A percentile compares a stretch with the other conserved stretches of the same genome.
These are phyloP conservation scores for Pelecanus crispus DNA, from an alignment of 2,113 vertebrate genomes.

Conservation along the genomic window DNA sequence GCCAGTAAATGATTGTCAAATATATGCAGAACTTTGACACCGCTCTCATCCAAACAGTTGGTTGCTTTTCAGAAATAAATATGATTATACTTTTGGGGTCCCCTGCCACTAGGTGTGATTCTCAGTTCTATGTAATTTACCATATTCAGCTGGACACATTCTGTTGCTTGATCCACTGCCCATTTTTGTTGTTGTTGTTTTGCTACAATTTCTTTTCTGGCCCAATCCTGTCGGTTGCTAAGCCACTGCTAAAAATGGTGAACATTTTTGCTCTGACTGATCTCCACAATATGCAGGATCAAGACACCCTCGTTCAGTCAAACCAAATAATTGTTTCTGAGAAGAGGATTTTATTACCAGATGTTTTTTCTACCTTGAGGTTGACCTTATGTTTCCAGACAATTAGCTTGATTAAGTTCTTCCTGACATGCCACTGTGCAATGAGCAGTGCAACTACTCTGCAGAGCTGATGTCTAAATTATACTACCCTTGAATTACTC, in stretches of 20 bases:
- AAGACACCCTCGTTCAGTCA: neutral
- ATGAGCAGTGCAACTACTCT: neutral
- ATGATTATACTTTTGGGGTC: neutral
- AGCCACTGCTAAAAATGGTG: neutral
- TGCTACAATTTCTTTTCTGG: neutral
- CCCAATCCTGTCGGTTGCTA: neutral
- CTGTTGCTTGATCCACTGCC: neutral
- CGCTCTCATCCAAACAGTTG: conserved; percentile 2
- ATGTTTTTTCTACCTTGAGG: neutral
- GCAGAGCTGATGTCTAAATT: neutral
- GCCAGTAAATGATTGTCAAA: conserved; percentile 6
- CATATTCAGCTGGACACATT: neutral
- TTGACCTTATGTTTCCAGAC: conserved; percentile 11
- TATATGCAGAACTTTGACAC: conserved; percentile 17
- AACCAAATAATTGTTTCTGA: neutral
- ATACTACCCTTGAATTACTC: neutral
- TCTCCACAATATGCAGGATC: neutral
- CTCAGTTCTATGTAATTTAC: neutral
- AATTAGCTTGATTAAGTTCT: conserved; percentile 35
- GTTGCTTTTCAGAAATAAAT: conserved; percentile 14
- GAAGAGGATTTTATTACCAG: neutral
- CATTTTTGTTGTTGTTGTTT: neutral
- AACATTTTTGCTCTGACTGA: neutral
- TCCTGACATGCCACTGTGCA: neutral
- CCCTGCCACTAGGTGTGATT: neutral